Evolutionary conservation across 2,113 vertebrate genomes (phyloP).

Genomic region (Acanthisitta chloris): DNA sequence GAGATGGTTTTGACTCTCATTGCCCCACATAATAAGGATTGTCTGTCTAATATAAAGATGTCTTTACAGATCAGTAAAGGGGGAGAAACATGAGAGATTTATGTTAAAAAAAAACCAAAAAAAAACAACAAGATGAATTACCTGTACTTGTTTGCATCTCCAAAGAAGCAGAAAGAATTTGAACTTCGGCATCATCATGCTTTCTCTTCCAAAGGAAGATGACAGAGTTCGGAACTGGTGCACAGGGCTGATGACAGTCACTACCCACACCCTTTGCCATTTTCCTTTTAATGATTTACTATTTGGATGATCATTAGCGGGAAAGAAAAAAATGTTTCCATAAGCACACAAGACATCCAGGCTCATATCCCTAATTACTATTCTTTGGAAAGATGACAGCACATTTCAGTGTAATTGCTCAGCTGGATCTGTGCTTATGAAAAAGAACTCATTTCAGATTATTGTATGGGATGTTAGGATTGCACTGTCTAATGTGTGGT

Average conservation of each 20-base stretch:
- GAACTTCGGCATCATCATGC: not conserved
- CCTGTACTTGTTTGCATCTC: not conserved
- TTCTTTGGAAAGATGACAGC: constrained; percentile 40
- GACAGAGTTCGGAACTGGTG: not conserved
- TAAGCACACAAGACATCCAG: constrained; percentile 33
- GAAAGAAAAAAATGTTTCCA: constrained; percentile 36
- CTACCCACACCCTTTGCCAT: not conserved
- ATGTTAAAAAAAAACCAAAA: not conserved
- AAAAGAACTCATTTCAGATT: constrained; percentile 11
- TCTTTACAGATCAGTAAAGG: not conserved
- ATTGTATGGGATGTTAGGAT: constrained; percentile 1
- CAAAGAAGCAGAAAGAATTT: not conserved
- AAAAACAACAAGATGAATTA: not conserved
- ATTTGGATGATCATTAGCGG: constrained; percentile 13
- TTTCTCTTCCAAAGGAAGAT: not conserved
- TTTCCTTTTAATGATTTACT: constrained; percentile 49
- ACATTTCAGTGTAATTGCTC: constrained; percentile 45
- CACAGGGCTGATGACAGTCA: not conserved
- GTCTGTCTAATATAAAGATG: not conserved
- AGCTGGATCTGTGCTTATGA: constrained; percentile 25
- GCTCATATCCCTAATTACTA: constrained; percentile 38
- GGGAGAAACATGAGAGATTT: not conserved
- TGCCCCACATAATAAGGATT: not conserved
- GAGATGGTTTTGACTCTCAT: not conserved
- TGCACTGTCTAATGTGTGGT: not conserved